Evolutionary conservation across 2,797 vertebrate genomes (phyloP), one percentile per base, ranked within the genome.

Genomic region (Lates japonicus): DNA sequence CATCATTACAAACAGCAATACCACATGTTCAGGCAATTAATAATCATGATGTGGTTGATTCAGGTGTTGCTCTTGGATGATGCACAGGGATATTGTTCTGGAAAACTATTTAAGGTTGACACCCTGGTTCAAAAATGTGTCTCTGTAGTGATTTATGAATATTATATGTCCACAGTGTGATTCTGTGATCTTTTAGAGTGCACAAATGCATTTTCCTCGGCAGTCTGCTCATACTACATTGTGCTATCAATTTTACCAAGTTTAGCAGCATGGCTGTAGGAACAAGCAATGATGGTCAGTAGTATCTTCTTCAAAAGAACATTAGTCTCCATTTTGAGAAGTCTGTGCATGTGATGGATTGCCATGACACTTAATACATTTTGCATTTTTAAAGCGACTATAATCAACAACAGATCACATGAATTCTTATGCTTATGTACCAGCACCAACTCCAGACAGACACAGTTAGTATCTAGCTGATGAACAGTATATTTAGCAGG

Each of bases 51-150:
- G 44, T 37, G 48, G 87, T 88, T 76, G 67, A 80, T 74, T 87
- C 80, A 89, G 82, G 88, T 90, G 88, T 69, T 71, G 25, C 54
- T 78, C 22, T 25, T 39, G 76, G n/a, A 83, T 67, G 54, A 74
- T 57, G 41, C 46, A 12, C 20, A 5, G 22, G 61, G 22, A 63
- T 75, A 22, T 51, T 33, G n/a, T n/a, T 46, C 69, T 85, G 76
- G 84, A 79, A 84, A 88, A 84, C 4, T 44, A 46, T 68, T 84
- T 31, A 42, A 58, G 7, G 4, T 68, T 58, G 37, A 71, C 16
- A 14, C 20, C 6, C n/a, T 55, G 69, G 41, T 76, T 78, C 10
- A 74, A 58, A 68, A 81, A 78, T 20, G 31, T 60, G 55, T 74
- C 35, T 16, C 39, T 85, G 74, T 65, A 33, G 31, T 82, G 57